Percentiles rank a stretch among this genome's conserved stretches.
Evolutionary conservation across 1,140 invertebrate species (phyloP).

Genomic region (Lepidurus couesii): DNA sequence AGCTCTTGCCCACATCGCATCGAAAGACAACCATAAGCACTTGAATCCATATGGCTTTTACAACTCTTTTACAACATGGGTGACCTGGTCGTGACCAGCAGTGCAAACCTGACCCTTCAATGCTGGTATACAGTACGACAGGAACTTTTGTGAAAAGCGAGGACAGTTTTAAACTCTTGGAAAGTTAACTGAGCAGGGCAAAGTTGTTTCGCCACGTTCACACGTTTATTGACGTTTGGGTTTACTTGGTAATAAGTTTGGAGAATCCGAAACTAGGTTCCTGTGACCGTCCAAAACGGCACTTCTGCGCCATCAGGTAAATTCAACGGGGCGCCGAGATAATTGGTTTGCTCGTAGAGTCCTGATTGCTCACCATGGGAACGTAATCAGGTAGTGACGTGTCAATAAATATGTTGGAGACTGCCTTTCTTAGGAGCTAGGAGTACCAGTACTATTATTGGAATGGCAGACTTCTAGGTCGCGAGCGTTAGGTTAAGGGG

Average conservation of each 20-base stretch:
- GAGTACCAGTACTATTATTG: background rate
- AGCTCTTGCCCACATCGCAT: constrained; percentile 8
- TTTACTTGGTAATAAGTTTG: too few species aligned
- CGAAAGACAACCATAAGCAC: background rate
- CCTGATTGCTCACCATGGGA: constrained; percentile 17
- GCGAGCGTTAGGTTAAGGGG: background rate
- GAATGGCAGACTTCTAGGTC: background rate
- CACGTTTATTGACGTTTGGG: too few species aligned
- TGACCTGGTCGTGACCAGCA: too few species aligned
- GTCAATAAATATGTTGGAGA: background rate
- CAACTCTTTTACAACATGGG: constrained; percentile 11
- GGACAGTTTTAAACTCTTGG: too few species aligned
- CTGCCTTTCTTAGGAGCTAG: background rate
- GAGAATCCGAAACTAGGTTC: too few species aligned
- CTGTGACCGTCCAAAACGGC: background rate
- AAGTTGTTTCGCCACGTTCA: too few species aligned
- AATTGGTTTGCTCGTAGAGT: constrained; percentile 12
- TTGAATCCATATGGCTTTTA: constrained; percentile 4
- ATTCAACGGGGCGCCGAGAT: background rate
- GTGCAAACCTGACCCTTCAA: too few species aligned
- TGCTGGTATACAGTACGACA: too few species aligned
- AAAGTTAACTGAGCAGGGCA: too few species aligned
- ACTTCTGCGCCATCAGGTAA: background rate
- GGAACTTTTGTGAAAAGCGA: too few species aligned
- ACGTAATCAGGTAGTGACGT: constrained; percentile 21